Base-by-base conservation (phyloP, 2,797 vertebrate species). In the Poecilia wingei region DNA sequence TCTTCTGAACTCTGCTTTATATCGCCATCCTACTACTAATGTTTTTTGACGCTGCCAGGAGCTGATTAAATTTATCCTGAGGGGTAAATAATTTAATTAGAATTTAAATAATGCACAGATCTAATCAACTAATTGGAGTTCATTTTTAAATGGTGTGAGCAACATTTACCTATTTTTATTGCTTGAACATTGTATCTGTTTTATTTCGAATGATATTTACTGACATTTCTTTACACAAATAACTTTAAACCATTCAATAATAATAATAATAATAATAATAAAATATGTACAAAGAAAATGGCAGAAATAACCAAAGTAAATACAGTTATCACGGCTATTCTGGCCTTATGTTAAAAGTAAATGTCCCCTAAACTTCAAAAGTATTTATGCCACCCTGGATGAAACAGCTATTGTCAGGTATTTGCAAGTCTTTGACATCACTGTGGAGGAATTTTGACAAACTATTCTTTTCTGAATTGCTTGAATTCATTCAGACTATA, bases 1-100 rank as follows among this genome's bases (percentile, higher is more conserved):
- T 41, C 25, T 57, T 71, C 28, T 8, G 6, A 4, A 36, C 49
- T 72, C n/a, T n/a, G 28, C 12, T 33, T 47, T 45, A 31, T 22
- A 6, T 53, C 18, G 33, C 73, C 31, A 28, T 25, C 59, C 25
- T 25, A 73, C 55, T 5, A 45, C 57, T 31, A 14, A 80, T n/a
- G 4, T 68, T 81, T 76, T 36, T 84, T 69, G 86, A 66, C 16
- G 41, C 41, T 69, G 39, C 85, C 20, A 10, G 66, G 73, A 77
- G 10, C 18, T 45, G 25, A 69, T 69, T 69, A 69, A n/a, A 13
- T 43, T 14, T n/a, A 69, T n/a, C 66, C 20, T 43, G 66, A 41
- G 39, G 22, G n/a, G 66, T 31, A 69, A 43, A 69, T 69, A 25
- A 43, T 43, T 25, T 43, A 10, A 43, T 69, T n/a, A 45, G 22